Conservation (phyloP, 2,113 vertebrate genomes). For the Microcebus griseorufus region DNA sequence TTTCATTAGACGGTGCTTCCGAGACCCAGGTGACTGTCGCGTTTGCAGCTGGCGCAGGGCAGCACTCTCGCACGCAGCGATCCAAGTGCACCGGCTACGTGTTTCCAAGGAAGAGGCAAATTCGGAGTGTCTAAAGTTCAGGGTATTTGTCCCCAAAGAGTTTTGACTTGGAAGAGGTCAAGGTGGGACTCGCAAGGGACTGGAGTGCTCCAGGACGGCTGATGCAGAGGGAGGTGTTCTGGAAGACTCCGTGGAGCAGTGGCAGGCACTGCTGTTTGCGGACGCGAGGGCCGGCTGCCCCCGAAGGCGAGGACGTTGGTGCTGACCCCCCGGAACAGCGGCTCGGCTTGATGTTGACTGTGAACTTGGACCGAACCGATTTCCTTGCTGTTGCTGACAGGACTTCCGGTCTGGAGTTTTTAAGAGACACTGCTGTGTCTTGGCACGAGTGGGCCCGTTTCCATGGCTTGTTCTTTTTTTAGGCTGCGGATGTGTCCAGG, state of each 20-base stretch:
- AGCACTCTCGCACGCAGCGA: not conserved
- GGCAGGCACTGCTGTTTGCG: not conserved
- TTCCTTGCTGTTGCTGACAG: not conserved
- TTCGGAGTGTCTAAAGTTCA: not conserved
- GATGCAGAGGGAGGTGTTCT: not conserved
- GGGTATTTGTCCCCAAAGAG: not conserved
- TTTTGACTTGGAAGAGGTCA: not conserved
- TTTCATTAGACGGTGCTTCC: constrained; percentile 68
- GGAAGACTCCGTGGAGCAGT: not conserved
- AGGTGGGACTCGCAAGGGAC: not conserved
- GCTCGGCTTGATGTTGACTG: not conserved
- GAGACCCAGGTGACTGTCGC: constrained; percentile 61
- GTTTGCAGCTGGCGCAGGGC: constrained; percentile 9
- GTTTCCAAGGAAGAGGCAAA: not conserved
- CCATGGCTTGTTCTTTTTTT: not conserved
- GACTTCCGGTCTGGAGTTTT: not conserved
- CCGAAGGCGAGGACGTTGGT: constrained; percentile 53
- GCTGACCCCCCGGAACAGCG: rapidly evolving
- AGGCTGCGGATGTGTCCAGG: rapidly evolving
- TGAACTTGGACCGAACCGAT: not conserved
- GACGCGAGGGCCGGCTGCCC: not conserved
- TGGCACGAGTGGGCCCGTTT: rapidly evolving
- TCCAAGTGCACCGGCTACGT: rapidly evolving
- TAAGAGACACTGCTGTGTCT: not conserved
- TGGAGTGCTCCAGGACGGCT: rapidly evolving